Conservation (phyloP, 2,888 invertebrate genomes). For the Prenolepis imparis region DNA sequence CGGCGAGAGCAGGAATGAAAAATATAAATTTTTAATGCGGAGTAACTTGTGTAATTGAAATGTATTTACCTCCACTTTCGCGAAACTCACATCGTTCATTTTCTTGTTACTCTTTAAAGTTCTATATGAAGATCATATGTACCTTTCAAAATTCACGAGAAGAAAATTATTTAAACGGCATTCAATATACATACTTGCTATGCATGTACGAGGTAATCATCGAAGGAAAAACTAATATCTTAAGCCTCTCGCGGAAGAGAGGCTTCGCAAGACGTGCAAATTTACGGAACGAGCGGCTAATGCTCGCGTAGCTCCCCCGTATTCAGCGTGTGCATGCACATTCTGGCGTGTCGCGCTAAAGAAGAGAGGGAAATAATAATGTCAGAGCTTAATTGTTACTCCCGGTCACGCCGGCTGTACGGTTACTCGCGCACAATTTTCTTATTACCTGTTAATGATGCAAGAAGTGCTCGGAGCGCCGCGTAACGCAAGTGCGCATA, state of each 20-base stretch:
- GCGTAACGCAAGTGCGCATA: constrained; percentile 65
- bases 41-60: constrained; percentile 25
- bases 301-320: constrained; percentile 1
- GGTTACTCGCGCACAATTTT: constrained; percentile 73
- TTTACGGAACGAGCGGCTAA: constrained; percentile 21
- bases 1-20: constrained; percentile 6
- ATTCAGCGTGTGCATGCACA: constrained; percentile 24
- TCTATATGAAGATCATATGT: neutral
- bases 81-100: neutral
- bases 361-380: constrained; percentile 65
- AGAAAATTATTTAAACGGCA: constrained; percentile 12
- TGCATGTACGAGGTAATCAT: constrained; percentile 15
- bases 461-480: constrained; percentile 68
- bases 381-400: constrained; percentile 72
- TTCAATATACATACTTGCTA: constrained; percentile 23
- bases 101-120: constrained; percentile 15
- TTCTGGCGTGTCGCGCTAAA: constrained; percentile 20
- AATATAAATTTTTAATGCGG: constrained; percentile 41
- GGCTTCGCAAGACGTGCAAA: constrained; percentile 35
- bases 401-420: constrained; percentile 61
- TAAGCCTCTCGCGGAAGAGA: constrained; percentile 15
- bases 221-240: constrained; percentile 32
- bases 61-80: neutral
- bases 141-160: constrained; percentile 41
- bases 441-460: constrained; percentile 77